phyloP scores from a whole-genome alignment of 2,888 invertebrate genomes.

The Atethmia centrago region DNA sequence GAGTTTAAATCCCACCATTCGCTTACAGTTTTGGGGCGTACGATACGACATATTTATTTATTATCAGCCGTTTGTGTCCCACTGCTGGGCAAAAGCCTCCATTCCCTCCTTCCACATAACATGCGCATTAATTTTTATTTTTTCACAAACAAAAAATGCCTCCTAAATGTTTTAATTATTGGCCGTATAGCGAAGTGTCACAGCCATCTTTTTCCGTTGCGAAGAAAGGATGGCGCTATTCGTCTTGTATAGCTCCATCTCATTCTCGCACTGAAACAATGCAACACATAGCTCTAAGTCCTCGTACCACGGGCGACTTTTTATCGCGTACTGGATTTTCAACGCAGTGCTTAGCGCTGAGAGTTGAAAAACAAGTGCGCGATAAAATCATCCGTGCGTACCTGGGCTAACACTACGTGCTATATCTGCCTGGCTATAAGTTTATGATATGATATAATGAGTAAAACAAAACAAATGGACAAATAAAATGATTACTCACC shows the following conservation, averaged over 20 bases:
- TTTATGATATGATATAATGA: constrained; percentile 16
- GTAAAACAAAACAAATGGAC: constrained; percentile 33
- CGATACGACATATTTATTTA: background rate
- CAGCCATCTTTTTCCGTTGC: constrained; percentile 20
- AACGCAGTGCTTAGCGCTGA: background rate
- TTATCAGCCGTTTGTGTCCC: background rate
- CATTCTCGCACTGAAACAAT: constrained; percentile 40
- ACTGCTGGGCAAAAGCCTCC: background rate
- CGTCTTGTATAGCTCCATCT: constrained; percentile 28
- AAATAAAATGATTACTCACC: constrained; percentile 79
- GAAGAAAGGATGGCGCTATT: constrained; percentile 37
- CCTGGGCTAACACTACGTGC: background rate
- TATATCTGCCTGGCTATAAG: background rate
- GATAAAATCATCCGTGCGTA: background rate
- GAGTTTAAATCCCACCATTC: background rate
- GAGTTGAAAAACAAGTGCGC: background rate
- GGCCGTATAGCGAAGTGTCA: background rate
- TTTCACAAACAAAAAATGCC: background rate
- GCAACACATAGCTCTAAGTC: constrained; percentile 24
- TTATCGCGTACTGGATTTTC: background rate
- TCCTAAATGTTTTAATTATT: background rate
- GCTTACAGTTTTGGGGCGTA: background rate
- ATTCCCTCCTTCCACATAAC: background rate
- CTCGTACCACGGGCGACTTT: background rate
- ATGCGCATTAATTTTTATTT: background rate